Evolutionary conservation across 2,113 vertebrate genomes (phyloP), one percentile per base, ranked within the genome.

Genomic region (Gadus chalcogrammus): DNA sequence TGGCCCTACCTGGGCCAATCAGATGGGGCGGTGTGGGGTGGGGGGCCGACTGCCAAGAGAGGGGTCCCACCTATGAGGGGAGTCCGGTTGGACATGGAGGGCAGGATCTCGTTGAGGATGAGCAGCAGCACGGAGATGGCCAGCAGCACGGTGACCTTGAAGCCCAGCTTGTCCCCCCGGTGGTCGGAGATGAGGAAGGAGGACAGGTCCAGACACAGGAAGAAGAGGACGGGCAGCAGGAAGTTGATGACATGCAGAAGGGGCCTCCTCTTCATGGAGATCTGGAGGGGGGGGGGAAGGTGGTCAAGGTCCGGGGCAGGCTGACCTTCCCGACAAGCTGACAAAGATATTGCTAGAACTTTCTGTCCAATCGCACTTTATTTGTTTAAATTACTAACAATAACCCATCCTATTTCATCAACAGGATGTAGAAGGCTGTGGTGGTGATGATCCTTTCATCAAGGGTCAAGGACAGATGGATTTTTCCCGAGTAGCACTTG

Each of bases 161-260:
- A 91, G 71, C 88, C 79, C 31, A 92, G 48, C 68, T 94, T 95
- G 72, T 94, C 93, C 24, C 91, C 88, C 0, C 90, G 84, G 56
- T 86, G 78, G 77, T 91, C 91, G 55, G 91, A 84, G 38, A 94
- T 92, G 1, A 91, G 90, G 75, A 91, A 64, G 72, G 93, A 91
- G 24, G 91, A 84, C 52, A 94, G 77, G 62, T 94, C 93, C 87
- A 95, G 83, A 42, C 76, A 58, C 9, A 94, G 85, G 75, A 95
- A 91, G 72, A 90, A 90, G 0, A 92, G 82, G 0, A 92, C 84
- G 7, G 94, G 93, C 60, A 94, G 61, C 79, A 94, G 89, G 75
- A 94, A 88, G 81, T 92, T 93, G 76, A 93, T 78, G 28, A 93
- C 62, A 0, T 94, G 91, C 13, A 94, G 86, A 9, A 88, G 87